These are phyloP conservation scores for Boloria selene DNA, from an alignment of 2,888 invertebrate species.

Conservation along the genomic window DNA sequence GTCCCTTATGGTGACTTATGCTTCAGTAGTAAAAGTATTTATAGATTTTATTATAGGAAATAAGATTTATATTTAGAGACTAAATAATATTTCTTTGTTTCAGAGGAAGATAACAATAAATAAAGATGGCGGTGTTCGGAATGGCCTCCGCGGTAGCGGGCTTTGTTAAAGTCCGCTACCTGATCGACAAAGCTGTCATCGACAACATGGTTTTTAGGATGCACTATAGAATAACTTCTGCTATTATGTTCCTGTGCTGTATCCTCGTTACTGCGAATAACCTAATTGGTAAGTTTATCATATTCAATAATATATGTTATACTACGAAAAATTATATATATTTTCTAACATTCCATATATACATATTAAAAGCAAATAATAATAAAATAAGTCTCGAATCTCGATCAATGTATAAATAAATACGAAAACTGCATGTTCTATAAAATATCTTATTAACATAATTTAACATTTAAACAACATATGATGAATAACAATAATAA, in stretches of 20 bases:
- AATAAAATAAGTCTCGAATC: too few species aligned
- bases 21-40: slow-evolving; percentile 41
- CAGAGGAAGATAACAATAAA: slow-evolving; percentile 48
- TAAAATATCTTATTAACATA: slow-evolving; percentile 9
- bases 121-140: slow-evolving; percentile 89
- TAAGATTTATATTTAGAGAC: not conserved
- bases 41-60: slow-evolving; percentile 29
- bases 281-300: slow-evolving; percentile 89
- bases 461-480: slow-evolving; percentile 4
- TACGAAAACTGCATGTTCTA: too few species aligned
- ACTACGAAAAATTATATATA: not conserved
- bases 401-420: too few species aligned
- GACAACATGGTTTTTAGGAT: slow-evolving; percentile 95
- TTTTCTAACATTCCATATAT: not conserved
- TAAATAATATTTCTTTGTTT: slow-evolving; percentile 31
- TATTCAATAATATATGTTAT: not conserved
- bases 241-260: slow-evolving; percentile 92
- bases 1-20: slow-evolving; percentile 51
- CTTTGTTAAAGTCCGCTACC: slow-evolving; percentile 94
- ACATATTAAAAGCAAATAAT: too few species aligned
- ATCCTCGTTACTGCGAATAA: slow-evolving; percentile 95
- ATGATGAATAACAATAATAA: slow-evolving; percentile 24
- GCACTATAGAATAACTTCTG: slow-evolving; percentile 93
- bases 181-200: slow-evolving; percentile 93
- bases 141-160: slow-evolving; percentile 94